Evolutionary conservation across 2,888 invertebrate genomes (phyloP), one percentile per base, ranked within the genome.

Genomic region (Monopis laevigella): DNA sequence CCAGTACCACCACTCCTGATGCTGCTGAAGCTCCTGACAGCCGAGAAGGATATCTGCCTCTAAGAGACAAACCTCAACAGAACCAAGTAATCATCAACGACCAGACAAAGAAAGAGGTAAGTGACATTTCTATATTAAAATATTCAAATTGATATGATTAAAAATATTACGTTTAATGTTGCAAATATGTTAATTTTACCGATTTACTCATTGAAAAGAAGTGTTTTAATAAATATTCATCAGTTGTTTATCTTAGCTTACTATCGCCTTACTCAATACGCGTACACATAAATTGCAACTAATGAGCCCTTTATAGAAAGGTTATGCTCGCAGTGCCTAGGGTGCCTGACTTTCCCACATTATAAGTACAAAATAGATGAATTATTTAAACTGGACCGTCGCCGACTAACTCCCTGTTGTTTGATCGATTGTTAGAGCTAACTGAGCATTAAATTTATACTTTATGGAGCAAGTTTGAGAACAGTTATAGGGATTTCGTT

Each of bases 61-160:
- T 82, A 40, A 67, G 77, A 47, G 82, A 81, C 57, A 80, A 78
- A 48, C 75, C 77, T 38, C 72, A 66, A 48, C 73, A 74, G 54
- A 78, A 69, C 42, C 69, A 77, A 58, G 81, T 80, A 53, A 80
- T 80, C 61, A 80, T 80, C 64, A 81, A 74, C 64, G 81, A 80
- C 51, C 77, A 81, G 56, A 80, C 78, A 45, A 82, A 81, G 56
- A 82, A 81, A 73, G 81, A 82, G 82, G 82, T 82, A 65, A 78
- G 82, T 73, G 61, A 24, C 6, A 24, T 24, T 7, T 24, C 10
- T 24, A 24, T 24, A 6, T 6, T 6, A 24, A 24, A 10, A n/a
- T n/a, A n/a, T n/a, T n/a, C n/a, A n/a, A n/a, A n/a, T n/a, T n/a
- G n/a, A n/a, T n/a, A n/a, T n/a, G n/a, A n/a, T n/a, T n/a, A n/a